Base-by-base conservation (phyloP, 2,797 vertebrate species). In the Pitangus sulphuratus region DNA sequence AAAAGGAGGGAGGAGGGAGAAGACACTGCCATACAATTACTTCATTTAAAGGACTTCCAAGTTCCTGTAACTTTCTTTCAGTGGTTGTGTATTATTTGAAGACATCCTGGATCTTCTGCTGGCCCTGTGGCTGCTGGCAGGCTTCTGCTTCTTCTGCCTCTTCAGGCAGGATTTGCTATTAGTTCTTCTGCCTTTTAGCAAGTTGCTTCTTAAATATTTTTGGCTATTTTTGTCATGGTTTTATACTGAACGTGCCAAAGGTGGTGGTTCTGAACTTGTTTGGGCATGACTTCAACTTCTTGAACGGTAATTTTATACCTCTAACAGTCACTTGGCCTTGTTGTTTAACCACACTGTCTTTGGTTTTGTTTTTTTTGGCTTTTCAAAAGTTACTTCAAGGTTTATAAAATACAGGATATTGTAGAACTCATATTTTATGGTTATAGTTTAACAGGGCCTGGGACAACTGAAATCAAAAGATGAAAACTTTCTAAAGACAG, bases 321-420 rank as follows among this genome's bases (percentile, higher is more conserved):
- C 70, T 69, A 66, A 26, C 39, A 82, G 66, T 65, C 54, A 72
- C 39, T 89, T 90, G 74, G 75, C 90, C 51, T 79, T 82, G 45
- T 93, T 78, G 58, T 82, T 94, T 65, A 84, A 80, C 75, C 86
- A 69, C 70, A 50, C 9, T 57, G 68, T 84, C 78, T 89, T 79
- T 57, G 26, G 37, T 6, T 81, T 62, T 87, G 28, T 74, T 75
- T 51, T 62, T 68, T 48, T 61, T 91, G 57, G 24, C 84, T 76
- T 90, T 89, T 90, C 12, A 51, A 26, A 82, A 93, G 47, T 79
- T 92, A 79, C n/a, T 96, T 93, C 53, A 74, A 81, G 35, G 39
- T 84, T 95, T 89, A 79, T 87, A 79, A 93, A 93, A 54, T 37
- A 61, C 42, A 82, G 62, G 77, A 70, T 95, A 82, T 58, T 79